phyloP scores from a whole-genome alignment of 2,113 vertebrate genomes.

The Coptodon rendalli region DNA sequence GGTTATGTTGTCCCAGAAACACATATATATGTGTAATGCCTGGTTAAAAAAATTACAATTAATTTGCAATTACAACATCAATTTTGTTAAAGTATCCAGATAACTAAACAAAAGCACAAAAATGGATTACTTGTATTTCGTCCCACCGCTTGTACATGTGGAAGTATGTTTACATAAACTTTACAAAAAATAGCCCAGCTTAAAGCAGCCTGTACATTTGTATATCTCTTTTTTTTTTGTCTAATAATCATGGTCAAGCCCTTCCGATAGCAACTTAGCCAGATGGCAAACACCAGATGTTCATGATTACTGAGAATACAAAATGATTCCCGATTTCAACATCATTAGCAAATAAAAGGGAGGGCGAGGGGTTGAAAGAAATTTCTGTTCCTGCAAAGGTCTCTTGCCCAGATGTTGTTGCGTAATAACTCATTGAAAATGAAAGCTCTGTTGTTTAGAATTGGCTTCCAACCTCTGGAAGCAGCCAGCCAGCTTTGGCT shows the following conservation, averaged over 20 bases:
- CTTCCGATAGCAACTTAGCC: constrained; percentile 38
- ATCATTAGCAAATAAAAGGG: constrained; percentile 64
- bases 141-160: background rate
- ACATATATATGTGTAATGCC: background rate
- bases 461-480: constrained; percentile 36
- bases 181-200: background rate
- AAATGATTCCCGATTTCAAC: constrained; percentile 61
- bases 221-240: background rate
- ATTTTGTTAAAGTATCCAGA: background rate
- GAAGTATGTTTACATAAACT: background rate
- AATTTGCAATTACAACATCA: background rate
- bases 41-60: background rate
- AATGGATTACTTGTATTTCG: background rate
- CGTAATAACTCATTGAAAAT: constrained; percentile 49
- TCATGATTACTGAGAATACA: constrained; percentile 64
- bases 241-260: constrained; percentile 42
- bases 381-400: constrained; percentile 30
- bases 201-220: constrained; percentile 14
- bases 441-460: constrained; percentile 47
- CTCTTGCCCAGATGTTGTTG: constrained; percentile 62
- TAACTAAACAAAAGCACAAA: background rate
- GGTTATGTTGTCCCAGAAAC: constrained; percentile 23
- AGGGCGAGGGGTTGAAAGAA: background rate
- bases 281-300: constrained; percentile 70
- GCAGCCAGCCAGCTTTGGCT: constrained; percentile 26